Conservation (phyloP, 2,113 vertebrate species). For the Neolamprologus caudopunctatus region DNA sequence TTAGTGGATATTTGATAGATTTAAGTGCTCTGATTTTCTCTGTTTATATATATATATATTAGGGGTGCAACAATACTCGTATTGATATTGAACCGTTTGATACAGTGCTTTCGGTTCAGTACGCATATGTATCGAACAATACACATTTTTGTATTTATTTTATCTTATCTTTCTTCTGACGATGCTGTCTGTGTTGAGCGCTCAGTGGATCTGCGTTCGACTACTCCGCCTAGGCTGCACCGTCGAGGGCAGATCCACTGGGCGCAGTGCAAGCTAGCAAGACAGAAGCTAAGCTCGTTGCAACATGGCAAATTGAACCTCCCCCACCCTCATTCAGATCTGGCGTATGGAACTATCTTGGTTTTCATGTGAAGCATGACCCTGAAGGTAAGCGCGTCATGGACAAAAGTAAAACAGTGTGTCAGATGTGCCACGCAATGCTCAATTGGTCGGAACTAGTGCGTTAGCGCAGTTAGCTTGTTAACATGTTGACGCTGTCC, state of each 20-base stretch:
- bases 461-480: too few species aligned
- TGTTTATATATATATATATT: not conserved
- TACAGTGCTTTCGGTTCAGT: not conserved
- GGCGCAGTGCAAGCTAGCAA: accelerated
- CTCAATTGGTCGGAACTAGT: too few species aligned
- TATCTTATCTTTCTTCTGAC: accelerated
- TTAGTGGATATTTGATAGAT: not conserved
- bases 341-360: accelerated
- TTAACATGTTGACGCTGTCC: too few species aligned
- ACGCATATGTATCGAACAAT: accelerated
- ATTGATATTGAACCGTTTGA: not conserved
- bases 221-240: not conserved
- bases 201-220: not conserved
- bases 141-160: accelerated
- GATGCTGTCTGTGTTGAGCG: not conserved
- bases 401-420: not conserved
- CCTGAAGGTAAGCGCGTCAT: accelerated
- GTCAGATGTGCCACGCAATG: not conserved
- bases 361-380: accelerated
- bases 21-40: not conserved
- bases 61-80: accelerated
- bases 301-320: not conserved
- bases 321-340: not conserved
- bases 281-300: not conserved
- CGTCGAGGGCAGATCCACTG: accelerated